phyloP scores from a whole-genome alignment of 2,113 vertebrate species.

The Rhipidura dahli region DNA sequence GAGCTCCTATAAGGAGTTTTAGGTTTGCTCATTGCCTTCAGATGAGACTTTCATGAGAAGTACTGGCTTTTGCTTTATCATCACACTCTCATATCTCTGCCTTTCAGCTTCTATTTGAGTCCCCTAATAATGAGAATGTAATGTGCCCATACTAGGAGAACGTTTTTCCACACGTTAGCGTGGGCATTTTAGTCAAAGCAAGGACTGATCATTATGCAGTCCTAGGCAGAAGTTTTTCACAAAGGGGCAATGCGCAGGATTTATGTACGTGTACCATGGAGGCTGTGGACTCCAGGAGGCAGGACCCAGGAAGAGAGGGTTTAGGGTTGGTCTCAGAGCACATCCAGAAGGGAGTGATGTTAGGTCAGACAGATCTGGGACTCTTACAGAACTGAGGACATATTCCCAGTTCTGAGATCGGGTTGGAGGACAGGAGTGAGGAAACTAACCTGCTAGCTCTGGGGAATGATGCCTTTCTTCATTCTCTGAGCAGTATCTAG shows the following conservation, averaged over 20 bases:
- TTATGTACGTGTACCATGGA: neutral
- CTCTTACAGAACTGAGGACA: neutral
- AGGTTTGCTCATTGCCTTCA: neutral
- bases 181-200: neutral
- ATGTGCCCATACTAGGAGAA: neutral
- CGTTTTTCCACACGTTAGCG: rapidly evolving
- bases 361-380: neutral
- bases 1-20: neutral
- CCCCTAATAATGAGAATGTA: neutral
- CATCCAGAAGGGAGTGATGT: neutral
- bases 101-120: neutral
- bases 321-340: neutral
- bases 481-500: neutral
- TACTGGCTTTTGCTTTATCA: neutral
- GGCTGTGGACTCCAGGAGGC: neutral
- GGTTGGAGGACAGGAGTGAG: neutral
- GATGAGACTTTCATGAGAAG: neutral
- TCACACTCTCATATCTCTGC: neutral
- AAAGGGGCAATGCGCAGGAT: neutral
- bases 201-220: neutral
- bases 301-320: neutral
- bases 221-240: neutral
- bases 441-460: neutral
- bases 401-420: neutral
- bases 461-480: neutral